A percentile compares a stretch with the other conserved stretches of the same genome.
Evolutionary conservation across 2,888 invertebrate genomes (phyloP).

Genomic region (Mechanitis messenoides): DNA sequence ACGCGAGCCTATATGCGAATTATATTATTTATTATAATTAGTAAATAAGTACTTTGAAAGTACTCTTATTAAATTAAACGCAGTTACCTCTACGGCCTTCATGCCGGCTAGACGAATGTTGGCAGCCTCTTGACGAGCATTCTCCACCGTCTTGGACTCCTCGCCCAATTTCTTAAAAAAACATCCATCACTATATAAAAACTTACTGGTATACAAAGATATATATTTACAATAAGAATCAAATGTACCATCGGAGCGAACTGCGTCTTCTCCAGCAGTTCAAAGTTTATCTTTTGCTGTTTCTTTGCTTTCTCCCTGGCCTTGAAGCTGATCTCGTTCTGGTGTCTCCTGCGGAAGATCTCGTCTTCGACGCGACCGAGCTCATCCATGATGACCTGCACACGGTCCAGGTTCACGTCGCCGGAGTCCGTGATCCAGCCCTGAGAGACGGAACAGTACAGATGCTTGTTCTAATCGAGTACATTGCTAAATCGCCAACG

Average conservation of each 20-base stretch:
- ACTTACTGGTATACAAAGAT: too few relatives aligned
- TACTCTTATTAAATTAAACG: not conserved
- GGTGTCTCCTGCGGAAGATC: slow-evolving; percentile 95
- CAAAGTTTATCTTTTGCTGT: slow-evolving; percentile 81
- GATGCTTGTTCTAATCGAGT: too few relatives aligned
- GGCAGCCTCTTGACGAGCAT: slow-evolving; percentile 86
- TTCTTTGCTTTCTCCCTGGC: slow-evolving; percentile 85
- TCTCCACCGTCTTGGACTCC: slow-evolving; percentile 73
- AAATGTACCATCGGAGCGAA: slow-evolving; percentile 83
- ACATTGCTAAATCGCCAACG: too few relatives aligned
- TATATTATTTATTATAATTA: not conserved
- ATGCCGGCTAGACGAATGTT: slow-evolving; percentile 80
- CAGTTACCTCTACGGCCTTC: slow-evolving; percentile 60
- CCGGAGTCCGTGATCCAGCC: slow-evolving; percentile 97
- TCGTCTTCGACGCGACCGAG: slow-evolving; percentile 96
- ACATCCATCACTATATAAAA: slow-evolving; percentile 8
- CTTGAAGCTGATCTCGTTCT: slow-evolving; percentile 88
- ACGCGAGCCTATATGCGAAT: not conserved
- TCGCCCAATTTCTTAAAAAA: slow-evolving; percentile 76
- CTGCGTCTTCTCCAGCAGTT: slow-evolving; percentile 82
- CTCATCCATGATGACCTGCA: slow-evolving; percentile 96
- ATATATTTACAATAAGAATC: too few relatives aligned
- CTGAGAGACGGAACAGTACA: slow-evolving; percentile 54
- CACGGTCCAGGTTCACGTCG: slow-evolving; percentile 92
- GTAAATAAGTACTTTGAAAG: not conserved